Percentiles rank a stretch among this genome's conserved stretches.
Conservation (phyloP, 2,797 vertebrate genomes). For the Brachyalestes nurse region DNA sequence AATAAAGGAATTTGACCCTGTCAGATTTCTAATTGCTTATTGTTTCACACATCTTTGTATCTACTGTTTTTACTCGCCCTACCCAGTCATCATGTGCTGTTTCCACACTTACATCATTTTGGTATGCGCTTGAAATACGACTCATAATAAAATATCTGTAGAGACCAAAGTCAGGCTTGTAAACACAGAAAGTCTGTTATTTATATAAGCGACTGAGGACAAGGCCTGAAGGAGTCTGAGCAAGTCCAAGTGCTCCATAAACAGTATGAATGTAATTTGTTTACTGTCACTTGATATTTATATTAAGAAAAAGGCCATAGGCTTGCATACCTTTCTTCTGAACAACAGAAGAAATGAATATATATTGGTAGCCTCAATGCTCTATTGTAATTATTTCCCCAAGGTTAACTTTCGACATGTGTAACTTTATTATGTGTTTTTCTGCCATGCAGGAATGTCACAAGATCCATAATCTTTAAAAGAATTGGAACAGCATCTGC, state of each 20-base stretch:
- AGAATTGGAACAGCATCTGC: not conserved
- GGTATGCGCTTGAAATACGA: not conserved
- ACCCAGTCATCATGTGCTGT: not conserved
- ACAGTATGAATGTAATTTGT: conserved; percentile 12
- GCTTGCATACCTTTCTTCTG: not conserved
- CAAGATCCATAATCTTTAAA: not conserved
- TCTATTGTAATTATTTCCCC: not conserved
- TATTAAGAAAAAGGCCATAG: conserved; percentile 11
- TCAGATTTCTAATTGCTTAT: not conserved
- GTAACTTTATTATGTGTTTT: not conserved
- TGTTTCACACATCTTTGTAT: not conserved
- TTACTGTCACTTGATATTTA: not conserved
- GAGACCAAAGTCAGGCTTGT: not conserved
- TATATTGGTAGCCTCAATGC: not conserved
- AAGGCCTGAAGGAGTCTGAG: not conserved
- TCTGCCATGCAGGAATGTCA: conserved; percentile 3
- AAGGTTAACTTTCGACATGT: not conserved
- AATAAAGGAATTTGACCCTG: not conserved
- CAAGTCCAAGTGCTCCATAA: conserved; percentile 2
- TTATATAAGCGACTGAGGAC: not conserved
- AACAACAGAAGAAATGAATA: not conserved
- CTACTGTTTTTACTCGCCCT: not conserved
- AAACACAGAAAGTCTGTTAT: conserved; percentile 11
- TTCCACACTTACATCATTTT: not conserved
- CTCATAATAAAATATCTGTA: not conserved